phyloP scores from a whole-genome alignment of 2,113 vertebrate species.

The Terrapene triunguis region DNA sequence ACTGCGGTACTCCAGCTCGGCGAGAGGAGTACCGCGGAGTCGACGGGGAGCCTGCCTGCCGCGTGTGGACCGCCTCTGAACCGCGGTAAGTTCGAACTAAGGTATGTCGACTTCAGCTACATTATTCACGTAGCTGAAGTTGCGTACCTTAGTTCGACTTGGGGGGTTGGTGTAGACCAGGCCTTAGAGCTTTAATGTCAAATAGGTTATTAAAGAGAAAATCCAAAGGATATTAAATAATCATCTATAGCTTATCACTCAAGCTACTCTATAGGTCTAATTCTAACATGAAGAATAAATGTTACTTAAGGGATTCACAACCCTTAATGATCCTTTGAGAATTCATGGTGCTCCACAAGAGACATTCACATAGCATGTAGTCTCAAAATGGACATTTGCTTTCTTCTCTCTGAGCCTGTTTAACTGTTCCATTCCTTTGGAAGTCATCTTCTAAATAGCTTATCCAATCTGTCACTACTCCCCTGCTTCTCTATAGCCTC shows the following conservation, averaged over 20 bases:
- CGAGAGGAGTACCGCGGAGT: too few species aligned
- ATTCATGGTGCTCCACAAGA: background rate
- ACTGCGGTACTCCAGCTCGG: too few species aligned
- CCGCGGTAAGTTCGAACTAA: too few species aligned
- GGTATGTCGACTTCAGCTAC: too few species aligned
- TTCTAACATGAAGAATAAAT: background rate
- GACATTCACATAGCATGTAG: background rate
- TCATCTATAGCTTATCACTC: background rate
- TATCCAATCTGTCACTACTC: background rate
- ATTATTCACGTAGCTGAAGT: too few species aligned
- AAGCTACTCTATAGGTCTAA: background rate
- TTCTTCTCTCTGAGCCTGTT: background rate
- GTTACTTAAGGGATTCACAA: background rate
- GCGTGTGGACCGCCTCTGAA: too few species aligned
- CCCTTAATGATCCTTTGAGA: background rate
- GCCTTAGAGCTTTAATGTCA: background rate
- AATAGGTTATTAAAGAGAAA: background rate
- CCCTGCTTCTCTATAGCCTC: background rate
- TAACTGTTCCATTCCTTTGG: background rate
- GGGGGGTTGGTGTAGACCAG: too few species aligned
- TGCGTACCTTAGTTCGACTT: too few species aligned
- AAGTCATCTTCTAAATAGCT: background rate
- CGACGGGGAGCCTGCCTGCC: too few species aligned
- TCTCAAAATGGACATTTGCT: background rate
- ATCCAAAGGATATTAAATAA: rapidly evolving